Evolutionary conservation across 1,140 invertebrate species (phyloP).

Genomic region (Rhagoletis pomonella): DNA sequence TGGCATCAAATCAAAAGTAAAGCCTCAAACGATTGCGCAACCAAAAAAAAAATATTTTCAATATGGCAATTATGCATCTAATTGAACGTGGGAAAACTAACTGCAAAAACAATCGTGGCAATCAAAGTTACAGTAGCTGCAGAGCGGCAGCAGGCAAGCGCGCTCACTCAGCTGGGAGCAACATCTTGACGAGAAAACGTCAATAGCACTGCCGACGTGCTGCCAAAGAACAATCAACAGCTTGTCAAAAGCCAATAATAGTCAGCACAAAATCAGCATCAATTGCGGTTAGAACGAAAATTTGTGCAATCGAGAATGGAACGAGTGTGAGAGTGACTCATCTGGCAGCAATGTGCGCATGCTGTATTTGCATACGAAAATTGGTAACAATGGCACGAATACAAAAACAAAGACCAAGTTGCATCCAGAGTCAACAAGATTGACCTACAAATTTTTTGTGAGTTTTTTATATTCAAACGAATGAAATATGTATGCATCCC

Average conservation of each 20-base stretch:
- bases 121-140: neutral
- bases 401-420: neutral
- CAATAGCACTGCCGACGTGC: neutral
- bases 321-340: neutral
- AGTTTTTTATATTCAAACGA: no score
- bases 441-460: neutral
- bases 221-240: constrained; percentile 18
- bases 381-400: neutral
- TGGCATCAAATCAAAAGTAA: neutral
- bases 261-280: neutral
- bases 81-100: constrained; percentile 48
- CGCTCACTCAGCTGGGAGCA: neutral
- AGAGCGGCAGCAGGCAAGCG: neutral
- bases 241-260: neutral
- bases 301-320: neutral
- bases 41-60: neutral
- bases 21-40: constrained; percentile 4
- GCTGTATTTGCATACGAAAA: neutral
- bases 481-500: no score
- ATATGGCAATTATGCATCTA: constrained; percentile 50
- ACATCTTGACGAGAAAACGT: constrained; percentile 11
- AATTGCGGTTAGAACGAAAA: neutral
- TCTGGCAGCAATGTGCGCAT: neutral
- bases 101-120: neutral
- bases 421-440: neutral